Evolutionary conservation across 2,888 invertebrate genomes (phyloP), one percentile per base, ranked within the genome.

Genomic region (Lamellibrachia columna): DNA sequence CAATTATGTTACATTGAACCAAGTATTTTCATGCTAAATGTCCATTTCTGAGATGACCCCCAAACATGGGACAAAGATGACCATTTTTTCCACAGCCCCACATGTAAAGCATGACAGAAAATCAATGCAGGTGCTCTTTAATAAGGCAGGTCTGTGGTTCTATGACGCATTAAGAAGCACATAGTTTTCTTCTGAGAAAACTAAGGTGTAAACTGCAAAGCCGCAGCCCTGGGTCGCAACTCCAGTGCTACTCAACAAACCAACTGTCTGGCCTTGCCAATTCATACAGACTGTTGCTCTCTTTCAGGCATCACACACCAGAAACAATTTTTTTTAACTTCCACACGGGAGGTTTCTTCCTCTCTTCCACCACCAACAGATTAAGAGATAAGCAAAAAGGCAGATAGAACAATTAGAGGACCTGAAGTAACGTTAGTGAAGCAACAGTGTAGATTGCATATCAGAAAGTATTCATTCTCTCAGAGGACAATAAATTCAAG

Each of bases 111-210:
- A 75, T 75, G 75, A 75, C 75, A 75, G 75, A 75, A 75, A 75
- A 75, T 75, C 75, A 75, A 75, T 75, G 75, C 15, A 22, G 22
- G 22, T 75, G 75, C 75, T 75, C 75, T 22, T 75, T 75, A 75
- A 75, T 75, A 75, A 75, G 75, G 22, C 75, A 22, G 75, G 75
- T 75, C 75, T 75, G 75, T 75, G 75, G 75, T 15, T 75, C 75
- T 75, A 75, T 75, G 75, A 75, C 22, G 75, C 75, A 75, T 75
- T 75, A 75, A 75, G 75, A 75, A 75, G 75, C 22, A 75, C 75
- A 15, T 75, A 15, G 15, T 75, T 75, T 75, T 75, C 75, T 22
- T 22, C 22, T 11, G 75, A 75, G 75, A 75, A 75, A 22, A 75
- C 75, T n/a, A 55, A 75, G 75, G 75, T 75, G 75, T 22, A 40